Percentiles rank a stretch among this genome's conserved stretches.
These are phyloP conservation scores for Thamnophis elegans DNA, from an alignment of 2,797 vertebrate genomes.

Conservation along the genomic window DNA sequence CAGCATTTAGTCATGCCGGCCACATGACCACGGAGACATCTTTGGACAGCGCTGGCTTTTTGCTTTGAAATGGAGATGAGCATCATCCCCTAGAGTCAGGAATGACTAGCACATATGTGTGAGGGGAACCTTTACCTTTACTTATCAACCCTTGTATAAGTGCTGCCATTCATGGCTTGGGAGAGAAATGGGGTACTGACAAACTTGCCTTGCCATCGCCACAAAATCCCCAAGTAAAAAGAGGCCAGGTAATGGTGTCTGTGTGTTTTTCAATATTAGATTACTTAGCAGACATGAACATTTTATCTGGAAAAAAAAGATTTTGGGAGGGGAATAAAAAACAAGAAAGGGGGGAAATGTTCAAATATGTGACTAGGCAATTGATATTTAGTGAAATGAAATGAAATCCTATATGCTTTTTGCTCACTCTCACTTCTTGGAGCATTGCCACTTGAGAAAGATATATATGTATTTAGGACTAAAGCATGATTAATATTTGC, in stretches of 20 bases:
- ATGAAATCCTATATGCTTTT: neutral
- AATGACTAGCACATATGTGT: too few relatives aligned
- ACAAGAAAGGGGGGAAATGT: neutral
- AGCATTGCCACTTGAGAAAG: neutral
- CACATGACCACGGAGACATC: too few relatives aligned
- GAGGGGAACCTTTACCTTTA: too few relatives aligned
- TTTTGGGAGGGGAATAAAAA: neutral
- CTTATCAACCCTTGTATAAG: neutral
- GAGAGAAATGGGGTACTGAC: neutral
- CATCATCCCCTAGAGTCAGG: too few relatives aligned
- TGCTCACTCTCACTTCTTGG: neutral
- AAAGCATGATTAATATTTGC: neutral
- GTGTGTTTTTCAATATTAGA: accelerated
- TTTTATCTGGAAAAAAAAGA: neutral
- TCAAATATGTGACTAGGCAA: neutral
- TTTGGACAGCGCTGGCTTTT: too few relatives aligned
- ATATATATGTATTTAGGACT: neutral
- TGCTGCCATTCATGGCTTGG: accelerated
- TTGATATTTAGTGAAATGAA: neutral
- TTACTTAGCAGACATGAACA: accelerated
- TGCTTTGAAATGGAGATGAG: too few relatives aligned
- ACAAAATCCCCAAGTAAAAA: neutral
- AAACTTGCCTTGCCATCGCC: neutral
- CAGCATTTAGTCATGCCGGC: too few relatives aligned
- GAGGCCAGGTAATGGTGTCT: neutral